Conservation (phyloP, 2,888 invertebrate genomes). For the Galerucella calmariensis region DNA sequence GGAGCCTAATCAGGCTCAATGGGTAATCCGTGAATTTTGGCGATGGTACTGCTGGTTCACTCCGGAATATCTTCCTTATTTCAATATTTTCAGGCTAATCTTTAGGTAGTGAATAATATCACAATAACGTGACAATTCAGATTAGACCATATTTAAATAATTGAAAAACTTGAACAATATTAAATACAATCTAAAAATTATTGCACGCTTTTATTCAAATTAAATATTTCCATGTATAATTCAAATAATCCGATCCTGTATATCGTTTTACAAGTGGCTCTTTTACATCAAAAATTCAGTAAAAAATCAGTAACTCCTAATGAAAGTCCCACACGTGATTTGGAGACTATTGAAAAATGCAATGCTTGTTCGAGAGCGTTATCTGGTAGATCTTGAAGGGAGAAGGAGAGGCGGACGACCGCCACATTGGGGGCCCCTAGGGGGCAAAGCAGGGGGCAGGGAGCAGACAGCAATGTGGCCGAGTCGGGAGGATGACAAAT, state of each 20-base stretch:
- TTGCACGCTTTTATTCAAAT: no score
- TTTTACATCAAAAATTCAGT: constrained; percentile 25
- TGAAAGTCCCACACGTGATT: constrained; percentile 58
- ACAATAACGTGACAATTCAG: no score
- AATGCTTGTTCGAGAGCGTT: constrained; percentile 62
- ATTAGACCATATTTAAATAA: no score
- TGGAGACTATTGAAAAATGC: constrained; percentile 60
- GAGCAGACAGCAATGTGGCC: constrained; percentile 65
- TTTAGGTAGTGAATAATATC: no score
- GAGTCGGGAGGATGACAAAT: constrained; percentile 76
- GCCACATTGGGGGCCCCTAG: constrained; percentile 51
- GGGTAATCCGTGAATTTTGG: no score
- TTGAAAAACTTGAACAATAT: no score
- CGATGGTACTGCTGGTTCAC: no score
- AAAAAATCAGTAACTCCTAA: constrained; percentile 43
- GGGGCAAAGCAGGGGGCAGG: constrained; percentile 53
- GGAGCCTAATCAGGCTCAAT: no score
- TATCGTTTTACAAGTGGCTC: constrained; percentile 10
- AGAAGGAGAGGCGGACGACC: constrained; percentile 52
- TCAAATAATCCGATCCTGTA: neutral
- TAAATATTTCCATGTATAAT: neutral
- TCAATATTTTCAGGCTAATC: no score
- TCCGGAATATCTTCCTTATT: no score
- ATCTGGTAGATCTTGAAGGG: constrained; percentile 56
- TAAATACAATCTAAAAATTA: no score